Conservation (phyloP, 1,140 invertebrate species). For the Melipona quadrifasciata region DNA sequence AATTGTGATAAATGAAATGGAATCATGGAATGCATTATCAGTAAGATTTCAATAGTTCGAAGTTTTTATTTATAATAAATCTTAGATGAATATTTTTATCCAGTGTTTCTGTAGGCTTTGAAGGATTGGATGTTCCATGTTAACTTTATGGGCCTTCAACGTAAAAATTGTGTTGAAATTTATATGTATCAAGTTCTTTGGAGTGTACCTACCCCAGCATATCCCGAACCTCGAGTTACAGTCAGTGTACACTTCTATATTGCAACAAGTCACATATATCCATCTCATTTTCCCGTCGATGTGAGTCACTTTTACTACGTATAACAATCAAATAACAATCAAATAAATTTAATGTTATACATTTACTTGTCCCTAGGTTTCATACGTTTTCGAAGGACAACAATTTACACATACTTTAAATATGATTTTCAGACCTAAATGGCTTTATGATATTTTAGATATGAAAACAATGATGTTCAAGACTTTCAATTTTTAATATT, state of each 20-base stretch:
- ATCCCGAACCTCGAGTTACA: slow-evolving; percentile 69
- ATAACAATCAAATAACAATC: background rate
- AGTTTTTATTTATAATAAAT: background rate
- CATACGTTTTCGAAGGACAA: slow-evolving; percentile 68
- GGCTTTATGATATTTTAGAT: slow-evolving; percentile 68
- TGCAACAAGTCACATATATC: slow-evolving; percentile 37
- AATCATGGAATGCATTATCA: slow-evolving; percentile 61
- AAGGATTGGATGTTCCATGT: slow-evolving; percentile 66
- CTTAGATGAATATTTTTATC: background rate
- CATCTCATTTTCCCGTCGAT: slow-evolving; percentile 58
- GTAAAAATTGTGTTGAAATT: slow-evolving; percentile 39
- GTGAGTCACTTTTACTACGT: slow-evolving; percentile 52
- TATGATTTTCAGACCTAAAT: slow-evolving; percentile 65
- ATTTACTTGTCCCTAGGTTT: slow-evolving; percentile 49
- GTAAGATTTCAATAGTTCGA: slow-evolving; percentile 29
- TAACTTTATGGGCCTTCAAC: slow-evolving; percentile 50
- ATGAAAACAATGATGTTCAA: slow-evolving; percentile 67
- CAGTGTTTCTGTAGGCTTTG: slow-evolving; percentile 52
- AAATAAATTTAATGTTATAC: background rate
- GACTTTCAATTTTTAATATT: slow-evolving; percentile 52
- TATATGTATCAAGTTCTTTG: slow-evolving; percentile 68
- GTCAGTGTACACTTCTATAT: slow-evolving; percentile 66
- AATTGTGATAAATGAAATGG: slow-evolving; percentile 62
- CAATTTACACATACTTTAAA: slow-evolving; percentile 57
- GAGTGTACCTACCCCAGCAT: slow-evolving; percentile 68